Base-by-base conservation (phyloP, 1,140 invertebrate genomes). In the Drosophila mauritiana region DNA sequence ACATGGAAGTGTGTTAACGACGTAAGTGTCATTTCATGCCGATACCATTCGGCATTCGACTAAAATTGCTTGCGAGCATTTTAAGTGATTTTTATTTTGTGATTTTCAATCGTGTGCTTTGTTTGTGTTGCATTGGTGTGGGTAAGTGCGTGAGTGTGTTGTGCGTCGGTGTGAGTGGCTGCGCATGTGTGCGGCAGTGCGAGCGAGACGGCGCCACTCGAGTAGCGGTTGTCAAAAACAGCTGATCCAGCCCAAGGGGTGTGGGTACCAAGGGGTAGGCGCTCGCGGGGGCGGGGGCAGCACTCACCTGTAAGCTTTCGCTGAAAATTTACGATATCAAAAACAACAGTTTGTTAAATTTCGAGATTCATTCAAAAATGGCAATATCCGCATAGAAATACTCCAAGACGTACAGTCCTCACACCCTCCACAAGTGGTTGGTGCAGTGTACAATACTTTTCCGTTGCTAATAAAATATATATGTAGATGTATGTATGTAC, bases 211-310 rank as follows among this genome's bases (percentile, higher is more conserved):
- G 49, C 68, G 62, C 49, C 58, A 73, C 40, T 46, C 49, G 31
- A 63, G 42, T 74, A 73, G 73, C 73, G 73, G 74, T 77, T 77
- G 74, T 76, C 74, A 77, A 77, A 77, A 78, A 78, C 74, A 78
- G 74, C 74, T 78, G 74, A 78, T 78, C 25, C 42, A 40, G 40
- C 13, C 63, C 34, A 61, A 61, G 52, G 13, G 42, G 57, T 54
- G 49, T 62, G 39, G 20, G 34, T 40, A 25, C n/a, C 31, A 17
- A 52, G 39, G 69, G 34, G 37, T 13, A 22, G 13, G 15, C 10
- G 20, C 31, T 27, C 4, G 34, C 31, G 37, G 22, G 40, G 20
- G n/a, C 7, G 37, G 73, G 31, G 53, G n/a, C 31, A 37, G 51
- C 55, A 77, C 73, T 77, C 73, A 77, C 73, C 74, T 77, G 74